Percentiles rank a stretch among this genome's conserved stretches.
Evolutionary conservation across 2,113 vertebrate species (phyloP).

Genomic region (Gila orcuttii): DNA sequence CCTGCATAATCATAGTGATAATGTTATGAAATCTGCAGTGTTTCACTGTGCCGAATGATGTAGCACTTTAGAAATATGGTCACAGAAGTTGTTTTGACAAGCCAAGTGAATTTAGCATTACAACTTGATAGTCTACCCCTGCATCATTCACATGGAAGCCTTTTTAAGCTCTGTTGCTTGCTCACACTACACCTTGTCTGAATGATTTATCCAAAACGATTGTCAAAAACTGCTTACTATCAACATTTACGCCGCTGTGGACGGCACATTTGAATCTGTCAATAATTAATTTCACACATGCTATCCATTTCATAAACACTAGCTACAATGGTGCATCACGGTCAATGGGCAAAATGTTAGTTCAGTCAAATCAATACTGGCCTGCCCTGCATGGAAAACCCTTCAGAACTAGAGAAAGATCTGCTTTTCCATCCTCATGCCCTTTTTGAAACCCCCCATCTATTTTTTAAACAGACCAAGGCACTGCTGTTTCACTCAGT

Average conservation of each 20-base stretch:
- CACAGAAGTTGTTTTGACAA: conserved; percentile 6
- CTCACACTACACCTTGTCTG: conserved; percentile 13
- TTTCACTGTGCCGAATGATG: background rate
- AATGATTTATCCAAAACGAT: conserved; percentile 25
- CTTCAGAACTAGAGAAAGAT: background rate
- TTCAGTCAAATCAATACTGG: conserved; percentile 28
- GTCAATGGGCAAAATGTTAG: conserved; percentile 30
- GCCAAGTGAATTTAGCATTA: background rate
- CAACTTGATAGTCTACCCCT: conserved; percentile 4
- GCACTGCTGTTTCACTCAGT: conserved; percentile 16
- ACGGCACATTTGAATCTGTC: conserved; percentile 25
- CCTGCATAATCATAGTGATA: background rate
- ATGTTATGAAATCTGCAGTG: background rate
- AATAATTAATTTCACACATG: conserved; percentile 32
- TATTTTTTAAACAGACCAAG: background rate
- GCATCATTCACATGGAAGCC: background rate
- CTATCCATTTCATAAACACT: conserved; percentile 16
- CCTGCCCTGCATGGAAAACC: conserved; percentile 3
- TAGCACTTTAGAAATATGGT: conserved; percentile 23
- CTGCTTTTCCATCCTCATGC: background rate
- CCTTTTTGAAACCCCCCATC: background rate
- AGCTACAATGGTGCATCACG: conserved; percentile 4
- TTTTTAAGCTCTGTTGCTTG: background rate
- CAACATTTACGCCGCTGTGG: conserved; percentile 2
- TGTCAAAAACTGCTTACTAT: conserved; percentile 34